Evolutionary conservation across 2,888 invertebrate genomes (phyloP), one percentile per base, ranked within the genome.

Genomic region (Metalampra italica): DNA sequence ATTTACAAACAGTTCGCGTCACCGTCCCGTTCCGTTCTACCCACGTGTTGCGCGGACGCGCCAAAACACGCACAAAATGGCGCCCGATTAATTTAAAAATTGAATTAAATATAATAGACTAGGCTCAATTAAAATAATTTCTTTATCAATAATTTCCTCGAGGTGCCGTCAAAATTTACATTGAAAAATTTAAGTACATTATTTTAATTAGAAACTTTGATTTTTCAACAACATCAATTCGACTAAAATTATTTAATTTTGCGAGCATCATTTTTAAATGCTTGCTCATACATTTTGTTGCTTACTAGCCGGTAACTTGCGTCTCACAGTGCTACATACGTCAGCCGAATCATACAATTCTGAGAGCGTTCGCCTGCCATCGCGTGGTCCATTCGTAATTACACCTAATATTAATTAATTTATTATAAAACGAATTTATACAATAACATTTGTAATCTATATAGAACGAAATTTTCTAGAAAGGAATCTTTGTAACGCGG

Each of bases 371-470:
- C 74, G 60, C 71, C 77, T 76, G 76, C 77, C 80, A 72, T 79
- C 82, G 71, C 78, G 74, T 84, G 86, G 86, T 85, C 83, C 86
- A 80, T 82, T 79, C 88, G 22, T 22, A 22, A 82, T 82, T 82
- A 78, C 77, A 75, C 22, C 22, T 76, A 76, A 75, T 76, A 76
- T 62, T 77, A 43, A 64, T 69, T 73, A 66, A 71, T 71, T 74
- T 69, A 73, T 78, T 80, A 76, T 77, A 71, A 71, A 77, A 79
- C 80, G 71, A 22, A 22, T 22, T 66, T 67, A 68, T 87, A 88
- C 87, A 87, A 86, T 89, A 87, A 85, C 87, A 86, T 89, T 86
- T 87, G 79, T 86, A 88, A 86, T 82, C 88, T 89, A 88, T 89
- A 88, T 65, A 80, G 80, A 88, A 88, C 85, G 78, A 83, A 84